A percentile compares a stretch with the other conserved stretches of the same genome.
These are phyloP conservation scores for Lapara coniferarum DNA, from an alignment of 2,888 invertebrate genomes.

Conservation along the genomic window DNA sequence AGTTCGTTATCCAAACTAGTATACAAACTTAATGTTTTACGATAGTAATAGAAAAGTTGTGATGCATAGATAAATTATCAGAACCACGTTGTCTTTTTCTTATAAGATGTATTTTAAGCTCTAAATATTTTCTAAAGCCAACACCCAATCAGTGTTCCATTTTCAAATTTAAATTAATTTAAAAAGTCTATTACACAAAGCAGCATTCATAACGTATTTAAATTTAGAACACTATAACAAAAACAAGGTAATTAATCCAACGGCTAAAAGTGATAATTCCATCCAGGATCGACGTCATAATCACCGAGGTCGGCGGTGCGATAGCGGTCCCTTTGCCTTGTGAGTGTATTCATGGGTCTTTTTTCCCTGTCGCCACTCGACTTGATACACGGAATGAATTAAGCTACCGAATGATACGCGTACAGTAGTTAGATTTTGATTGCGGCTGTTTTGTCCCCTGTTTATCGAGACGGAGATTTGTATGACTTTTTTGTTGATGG, in stretches of 20 bases:
- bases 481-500: constrained; percentile 17
- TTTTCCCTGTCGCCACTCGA: constrained; percentile 53
- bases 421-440: constrained; percentile 27
- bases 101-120: neutral
- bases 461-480: constrained; percentile 5
- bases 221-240: constrained; percentile 20
- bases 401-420: constrained; percentile 76
- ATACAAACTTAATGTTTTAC: too few relatives aligned
- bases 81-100: neutral
- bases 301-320: constrained; percentile 36
- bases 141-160: too few relatives aligned
- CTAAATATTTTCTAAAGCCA: too few relatives aligned
- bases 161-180: neutral
- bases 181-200: neutral
- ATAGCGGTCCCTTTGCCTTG: constrained; percentile 40
- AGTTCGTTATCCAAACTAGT: too few relatives aligned
- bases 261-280: constrained; percentile 17
- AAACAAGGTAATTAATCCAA: constrained; percentile 22
- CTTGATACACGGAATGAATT: constrained; percentile 75
- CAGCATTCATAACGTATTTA: neutral
- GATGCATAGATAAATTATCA: too few relatives aligned
- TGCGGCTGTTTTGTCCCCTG: constrained; percentile 21
- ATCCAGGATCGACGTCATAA: constrained; percentile 17
- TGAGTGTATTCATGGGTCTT: constrained; percentile 54
- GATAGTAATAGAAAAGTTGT: too few relatives aligned